These are phyloP conservation scores for Anisognathus igniventris DNA, from an alignment of 2,797 vertebrate species.

Conservation along the genomic window DNA sequence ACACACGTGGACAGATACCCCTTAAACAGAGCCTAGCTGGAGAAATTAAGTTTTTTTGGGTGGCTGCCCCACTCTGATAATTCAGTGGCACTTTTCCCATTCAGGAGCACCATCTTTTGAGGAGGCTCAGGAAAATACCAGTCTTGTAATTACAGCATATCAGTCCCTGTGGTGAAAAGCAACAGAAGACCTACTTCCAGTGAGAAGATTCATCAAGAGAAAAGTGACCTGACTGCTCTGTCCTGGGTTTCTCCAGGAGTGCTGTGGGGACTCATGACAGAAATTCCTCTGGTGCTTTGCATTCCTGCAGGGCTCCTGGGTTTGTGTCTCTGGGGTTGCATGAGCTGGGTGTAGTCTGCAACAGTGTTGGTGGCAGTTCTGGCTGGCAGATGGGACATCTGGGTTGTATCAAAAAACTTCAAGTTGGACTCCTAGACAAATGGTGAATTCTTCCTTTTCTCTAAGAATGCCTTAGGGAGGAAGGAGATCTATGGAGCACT, in stretches of 20 bases:
- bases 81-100: not conserved
- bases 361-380: not conserved
- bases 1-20: not conserved
- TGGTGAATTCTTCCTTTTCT: not conserved
- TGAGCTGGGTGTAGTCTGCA: not conserved
- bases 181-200: not conserved
- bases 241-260: not conserved
- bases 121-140: not conserved
- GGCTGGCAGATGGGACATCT: not conserved
- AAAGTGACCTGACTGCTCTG: not conserved
- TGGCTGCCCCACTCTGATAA: fast-evolving
- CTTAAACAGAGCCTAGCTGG: not conserved
- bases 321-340: not conserved
- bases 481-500: not conserved
- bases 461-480: not conserved
- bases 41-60: not conserved
- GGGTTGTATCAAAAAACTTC: not conserved
- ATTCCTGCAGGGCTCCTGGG: not conserved
- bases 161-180: not conserved
- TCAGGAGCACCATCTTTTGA: not conserved
- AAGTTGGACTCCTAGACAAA: not conserved
- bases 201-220: not conserved
- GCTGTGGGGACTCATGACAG: not conserved
- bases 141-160: not conserved
- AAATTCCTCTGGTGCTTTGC: not conserved